Evolutionary conservation across 2,888 invertebrate species (phyloP).

Genomic region (Ophion ventricosus): DNA sequence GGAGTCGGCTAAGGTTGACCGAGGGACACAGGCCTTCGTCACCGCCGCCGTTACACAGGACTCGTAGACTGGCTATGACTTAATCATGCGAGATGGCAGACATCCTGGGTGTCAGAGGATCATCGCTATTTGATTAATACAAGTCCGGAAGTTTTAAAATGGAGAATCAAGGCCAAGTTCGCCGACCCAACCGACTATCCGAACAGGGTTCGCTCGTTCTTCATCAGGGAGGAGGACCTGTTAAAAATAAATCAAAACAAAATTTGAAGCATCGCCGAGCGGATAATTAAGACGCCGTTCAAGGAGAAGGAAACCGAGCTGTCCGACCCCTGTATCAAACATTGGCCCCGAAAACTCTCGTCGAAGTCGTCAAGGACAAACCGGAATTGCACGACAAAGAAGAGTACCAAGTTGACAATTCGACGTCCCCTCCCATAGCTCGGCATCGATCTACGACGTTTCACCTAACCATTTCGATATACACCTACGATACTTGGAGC

Average conservation of each 20-base stretch:
- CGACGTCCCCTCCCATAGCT: background rate
- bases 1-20: background rate
- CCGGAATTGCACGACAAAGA: background rate
- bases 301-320: background rate
- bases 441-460: background rate
- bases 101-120: constrained; percentile 34
- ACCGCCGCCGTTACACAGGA: constrained; percentile 23
- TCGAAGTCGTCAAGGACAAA: background rate
- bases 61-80: constrained; percentile 58
- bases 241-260: background rate
- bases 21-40: constrained; percentile 5
- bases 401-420: background rate
- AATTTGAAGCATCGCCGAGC: no score
- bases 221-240: constrained; percentile 54
- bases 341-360: background rate
- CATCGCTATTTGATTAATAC: constrained; percentile 53
- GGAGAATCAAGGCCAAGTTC: constrained; percentile 41
- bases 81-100: constrained; percentile 54
- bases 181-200: constrained; percentile 24
- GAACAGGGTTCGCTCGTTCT: constrained; percentile 37
- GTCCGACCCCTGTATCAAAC: background rate
- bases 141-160: constrained; percentile 39
- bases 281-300: no score
- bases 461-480: background rate
- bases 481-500: no score